Evolutionary conservation across 2,113 vertebrate species (phyloP), one percentile per base, ranked within the genome.

Genomic region (Notothenia coriiceps): DNA sequence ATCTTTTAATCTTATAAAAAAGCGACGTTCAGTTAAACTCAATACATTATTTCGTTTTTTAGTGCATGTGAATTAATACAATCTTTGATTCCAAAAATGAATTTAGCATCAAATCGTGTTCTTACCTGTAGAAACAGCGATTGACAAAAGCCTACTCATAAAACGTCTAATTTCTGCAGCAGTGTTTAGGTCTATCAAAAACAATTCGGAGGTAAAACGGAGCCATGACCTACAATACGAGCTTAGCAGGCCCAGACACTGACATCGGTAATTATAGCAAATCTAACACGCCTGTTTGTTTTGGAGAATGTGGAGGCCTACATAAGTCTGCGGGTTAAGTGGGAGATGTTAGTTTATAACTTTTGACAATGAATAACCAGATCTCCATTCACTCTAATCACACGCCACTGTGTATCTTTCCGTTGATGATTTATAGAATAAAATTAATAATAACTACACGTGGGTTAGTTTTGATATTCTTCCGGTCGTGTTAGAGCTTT

Each of bases 401-500:
- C 95, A 94, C 93, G 92, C 93, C 93, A 95, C 94, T 97, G 96
- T 97, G 97, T 97, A 96, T 96, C 96, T 97, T 97, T 96, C 96
- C 96, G 97, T 98, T 96, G 97, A 98, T 98, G 96, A 98, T 98
- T 98, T 98, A 97, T 98, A 98, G 96, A 95, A 97, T 97, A 96
- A 98, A 98, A 97, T 97, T 97, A 97, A 97, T 97, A 97, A 96
- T 95, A 95, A 95, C 95, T 95, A 95, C 97, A 98, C 97, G 97
- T 98, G 97, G 93, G 94, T 95, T 85, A 88, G 95, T 95, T 95
- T 93, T 89, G 92, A 89, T 92, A 89, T 91, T 88, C 69, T 84
- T 74, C 62, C 70, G 80, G 83, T 55, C 7, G 1, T 70, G 55
- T 84, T 65, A 10, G 20, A 79, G 55, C 33, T 71, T 86, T 69